These are phyloP conservation scores for Peromyscus leucopus DNA, from an alignment of 2,113 vertebrate genomes.

Conservation along the genomic window DNA sequence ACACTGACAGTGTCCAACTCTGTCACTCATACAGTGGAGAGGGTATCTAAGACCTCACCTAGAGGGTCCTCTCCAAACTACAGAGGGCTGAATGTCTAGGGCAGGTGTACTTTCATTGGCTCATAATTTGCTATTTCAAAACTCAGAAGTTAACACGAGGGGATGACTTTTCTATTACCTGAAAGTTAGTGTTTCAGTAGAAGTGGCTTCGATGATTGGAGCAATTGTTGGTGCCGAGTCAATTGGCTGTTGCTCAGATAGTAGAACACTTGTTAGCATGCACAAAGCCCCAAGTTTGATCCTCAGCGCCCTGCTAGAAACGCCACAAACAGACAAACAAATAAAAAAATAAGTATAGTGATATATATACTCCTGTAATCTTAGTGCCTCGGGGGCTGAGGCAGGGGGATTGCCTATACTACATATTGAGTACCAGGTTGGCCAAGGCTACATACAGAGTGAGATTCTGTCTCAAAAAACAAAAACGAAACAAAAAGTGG, in stretches of 20 bases:
- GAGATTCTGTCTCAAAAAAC: background rate
- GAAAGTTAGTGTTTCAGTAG: background rate
- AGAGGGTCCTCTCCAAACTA: background rate
- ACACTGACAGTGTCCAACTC: accelerated
- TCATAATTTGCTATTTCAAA: accelerated
- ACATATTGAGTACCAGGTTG: background rate
- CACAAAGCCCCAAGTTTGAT: background rate
- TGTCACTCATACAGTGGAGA: background rate
- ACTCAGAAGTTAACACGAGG: background rate
- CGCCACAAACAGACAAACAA: background rate
- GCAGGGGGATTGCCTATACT: background rate
- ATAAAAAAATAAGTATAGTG: background rate
- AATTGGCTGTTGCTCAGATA: background rate
- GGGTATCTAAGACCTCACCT: background rate
- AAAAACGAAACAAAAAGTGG: background rate
- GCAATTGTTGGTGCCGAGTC: background rate
- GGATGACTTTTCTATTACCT: background rate
- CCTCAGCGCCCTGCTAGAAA: background rate
- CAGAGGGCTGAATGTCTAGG: background rate
- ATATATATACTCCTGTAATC: background rate
- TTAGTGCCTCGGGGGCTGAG: background rate
- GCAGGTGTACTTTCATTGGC: background rate
- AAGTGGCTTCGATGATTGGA: background rate
- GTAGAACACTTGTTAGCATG: background rate
- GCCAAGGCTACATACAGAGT: background rate